These are phyloP conservation scores for Globodera ellingtonae DNA, from an alignment of 1,140 invertebrate species.

Conservation along the genomic window DNA sequence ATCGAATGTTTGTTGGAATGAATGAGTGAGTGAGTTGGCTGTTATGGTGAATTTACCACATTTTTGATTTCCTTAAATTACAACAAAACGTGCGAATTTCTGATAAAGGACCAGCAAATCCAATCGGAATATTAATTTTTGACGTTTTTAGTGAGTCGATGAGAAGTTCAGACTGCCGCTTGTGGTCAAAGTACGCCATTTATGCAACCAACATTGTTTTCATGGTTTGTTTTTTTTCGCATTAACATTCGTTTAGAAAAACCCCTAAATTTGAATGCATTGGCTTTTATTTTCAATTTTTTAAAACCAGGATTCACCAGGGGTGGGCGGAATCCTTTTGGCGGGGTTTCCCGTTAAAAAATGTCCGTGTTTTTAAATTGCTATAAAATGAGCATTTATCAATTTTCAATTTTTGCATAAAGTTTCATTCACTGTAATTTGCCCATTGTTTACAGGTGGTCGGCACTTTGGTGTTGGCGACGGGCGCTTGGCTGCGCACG, in stretches of 20 bases:
- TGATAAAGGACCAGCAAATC: too few species aligned
- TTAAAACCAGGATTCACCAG: too few species aligned
- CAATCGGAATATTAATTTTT: too few species aligned
- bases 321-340: too few species aligned
- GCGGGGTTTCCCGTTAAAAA: too few species aligned
- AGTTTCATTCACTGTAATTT: too few species aligned
- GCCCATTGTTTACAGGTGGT: conserved; percentile 43
- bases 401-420: too few species aligned
- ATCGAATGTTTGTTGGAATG: neutral
- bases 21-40: neutral
- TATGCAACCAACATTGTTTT: conserved; percentile 25
- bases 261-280: neutral
- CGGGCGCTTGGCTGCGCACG: conserved; percentile 59
- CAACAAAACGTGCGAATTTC: too few species aligned
- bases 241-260: too few species aligned
- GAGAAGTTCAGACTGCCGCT: neutral
- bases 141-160: neutral
- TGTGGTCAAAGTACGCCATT: conserved; percentile 32
- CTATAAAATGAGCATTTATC: too few species aligned
- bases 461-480: conserved; percentile 48
- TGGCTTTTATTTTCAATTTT: neutral
- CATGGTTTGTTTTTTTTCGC: conserved; percentile 11
- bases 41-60: neutral
- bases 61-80: neutral
- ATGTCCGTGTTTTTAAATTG: too few species aligned